Evolutionary conservation across 2,113 vertebrate genomes (phyloP).

Genomic region (Himantopus leucocephalus): DNA sequence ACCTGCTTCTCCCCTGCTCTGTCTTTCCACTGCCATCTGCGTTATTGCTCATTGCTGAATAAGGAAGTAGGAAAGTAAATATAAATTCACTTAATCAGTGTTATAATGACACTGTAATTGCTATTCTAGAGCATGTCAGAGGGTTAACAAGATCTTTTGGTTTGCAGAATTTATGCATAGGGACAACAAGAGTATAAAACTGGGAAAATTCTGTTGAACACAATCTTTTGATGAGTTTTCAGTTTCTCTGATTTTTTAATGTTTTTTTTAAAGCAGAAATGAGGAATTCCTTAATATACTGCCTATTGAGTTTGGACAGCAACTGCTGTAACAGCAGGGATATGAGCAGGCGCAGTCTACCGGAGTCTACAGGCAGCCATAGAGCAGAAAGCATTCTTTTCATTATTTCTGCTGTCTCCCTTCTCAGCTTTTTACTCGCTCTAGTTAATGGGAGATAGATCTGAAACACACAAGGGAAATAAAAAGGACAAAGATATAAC

Average conservation of each 20-base stretch:
- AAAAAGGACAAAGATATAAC: constrained; percentile 7
- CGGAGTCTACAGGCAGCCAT: not conserved
- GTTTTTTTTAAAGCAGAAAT: not conserved
- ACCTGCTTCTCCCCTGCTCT: not conserved
- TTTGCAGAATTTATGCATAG: not conserved
- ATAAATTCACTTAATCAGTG: not conserved
- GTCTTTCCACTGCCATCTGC: not conserved
- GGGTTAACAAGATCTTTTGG: not conserved
- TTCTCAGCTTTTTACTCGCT: not conserved
- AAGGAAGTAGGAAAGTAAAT: not conserved
- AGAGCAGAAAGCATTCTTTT: not conserved
- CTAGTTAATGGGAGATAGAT: constrained; percentile 2
- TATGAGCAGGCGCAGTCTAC: not conserved
- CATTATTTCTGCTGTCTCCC: not conserved
- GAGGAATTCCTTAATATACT: not conserved
- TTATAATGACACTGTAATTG: not conserved
- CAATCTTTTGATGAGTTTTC: not conserved
- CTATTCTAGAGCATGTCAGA: not conserved
- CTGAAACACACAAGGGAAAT: constrained; percentile 43
- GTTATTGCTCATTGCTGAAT: not conserved
- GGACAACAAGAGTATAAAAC: not conserved
- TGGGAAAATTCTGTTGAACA: not conserved
- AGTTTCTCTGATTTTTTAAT: not conserved
- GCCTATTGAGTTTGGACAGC: not conserved
- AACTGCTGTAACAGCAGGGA: not conserved